Base-by-base conservation (phyloP, 2,113 vertebrate species). In the Corythoichthys intestinalis region DNA sequence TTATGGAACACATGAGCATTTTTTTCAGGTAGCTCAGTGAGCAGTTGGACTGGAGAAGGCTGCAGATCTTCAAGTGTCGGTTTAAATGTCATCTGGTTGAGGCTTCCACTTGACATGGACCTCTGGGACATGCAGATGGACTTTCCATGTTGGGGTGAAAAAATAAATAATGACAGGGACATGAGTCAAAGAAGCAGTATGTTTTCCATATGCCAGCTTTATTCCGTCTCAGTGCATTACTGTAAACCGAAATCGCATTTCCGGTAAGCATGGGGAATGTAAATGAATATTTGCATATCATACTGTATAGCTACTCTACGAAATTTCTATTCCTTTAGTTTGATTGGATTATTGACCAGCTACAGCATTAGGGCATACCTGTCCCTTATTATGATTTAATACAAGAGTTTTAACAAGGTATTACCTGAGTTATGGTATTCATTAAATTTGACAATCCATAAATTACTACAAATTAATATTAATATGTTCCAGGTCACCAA, bases 41-140 rank as follows among this genome's bases (percentile, higher is more conserved):
- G 47, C 38, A 46, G 34, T n/a, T 35, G 17, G 2, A 37, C 35
- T 39, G 38, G 17, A 58, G 52, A 49, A 39, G 2, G 50, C 12
- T 59, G 41, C 41, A 46, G 66, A 72, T 68, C 49, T 12, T 37
- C 47, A 61, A 76, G 58, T 64, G 62, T 69, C 60, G 15, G 66
- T 56, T 59, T 77, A 47, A 67, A 77, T 72, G 70, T 74, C 72
- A 79, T 81, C 57, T 38, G 66, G 68, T 77, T 59, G 70, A 75
- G 56, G 69, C 9, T 17, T 50, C 57, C 67, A 67, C 63, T 65
- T 78, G 75, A 69, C 71, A 78, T 20, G 44, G 7, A 74, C 83
- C 80, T 72, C 28, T 10, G 87, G 80, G 86, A 87, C 62, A 69
- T 60, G 65, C 71, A 88, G 78, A 88, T 90, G 87, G 84, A 83